phyloP scores from a whole-genome alignment of 53 echinoderm and acorn worm species.

The Echinometra lucunter region DNA sequence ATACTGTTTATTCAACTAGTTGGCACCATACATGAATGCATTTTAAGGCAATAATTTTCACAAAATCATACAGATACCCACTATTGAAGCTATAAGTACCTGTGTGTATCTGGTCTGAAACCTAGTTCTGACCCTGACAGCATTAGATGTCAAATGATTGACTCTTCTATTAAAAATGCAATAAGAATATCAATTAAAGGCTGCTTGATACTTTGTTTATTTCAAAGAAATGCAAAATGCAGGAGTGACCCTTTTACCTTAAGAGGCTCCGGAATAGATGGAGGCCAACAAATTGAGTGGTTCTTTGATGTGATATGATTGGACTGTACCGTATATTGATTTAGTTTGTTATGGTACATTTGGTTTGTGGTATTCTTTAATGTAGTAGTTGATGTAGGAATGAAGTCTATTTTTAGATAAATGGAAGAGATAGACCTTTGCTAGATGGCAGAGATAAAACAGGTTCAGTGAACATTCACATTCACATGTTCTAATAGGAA shows the following conservation, averaged over 20 bases:
- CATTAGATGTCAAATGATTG: neutral
- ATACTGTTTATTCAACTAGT: no score
- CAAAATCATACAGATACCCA: neutral
- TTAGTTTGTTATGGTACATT: conserved; percentile 9
- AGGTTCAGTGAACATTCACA: neutral
- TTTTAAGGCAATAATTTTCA: neutral
- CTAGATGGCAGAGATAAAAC: neutral
- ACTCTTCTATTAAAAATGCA: conserved; percentile 13
- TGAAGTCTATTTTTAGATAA: neutral
- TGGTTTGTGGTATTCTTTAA: conserved; percentile 1
- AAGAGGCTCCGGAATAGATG: conserved; percentile 22
- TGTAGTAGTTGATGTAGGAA: neutral
- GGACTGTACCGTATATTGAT: conserved; percentile 17
- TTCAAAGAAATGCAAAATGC: conserved; percentile 16
- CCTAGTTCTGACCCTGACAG: neutral
- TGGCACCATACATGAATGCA: neutral
- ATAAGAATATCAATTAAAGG: conserved; percentile 28
- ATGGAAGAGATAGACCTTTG: neutral
- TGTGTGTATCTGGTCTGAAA: neutral
- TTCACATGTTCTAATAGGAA: neutral
- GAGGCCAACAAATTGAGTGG: conserved; percentile 26
- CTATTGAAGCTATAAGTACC: neutral
- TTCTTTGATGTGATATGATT: conserved; percentile 43
- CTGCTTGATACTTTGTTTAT: neutral
- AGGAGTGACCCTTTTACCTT: neutral